These are phyloP conservation scores for Apostichopus japonicus DNA, from an alignment of 35 echinoderm and acorn worm species.

Conservation along the genomic window DNA sequence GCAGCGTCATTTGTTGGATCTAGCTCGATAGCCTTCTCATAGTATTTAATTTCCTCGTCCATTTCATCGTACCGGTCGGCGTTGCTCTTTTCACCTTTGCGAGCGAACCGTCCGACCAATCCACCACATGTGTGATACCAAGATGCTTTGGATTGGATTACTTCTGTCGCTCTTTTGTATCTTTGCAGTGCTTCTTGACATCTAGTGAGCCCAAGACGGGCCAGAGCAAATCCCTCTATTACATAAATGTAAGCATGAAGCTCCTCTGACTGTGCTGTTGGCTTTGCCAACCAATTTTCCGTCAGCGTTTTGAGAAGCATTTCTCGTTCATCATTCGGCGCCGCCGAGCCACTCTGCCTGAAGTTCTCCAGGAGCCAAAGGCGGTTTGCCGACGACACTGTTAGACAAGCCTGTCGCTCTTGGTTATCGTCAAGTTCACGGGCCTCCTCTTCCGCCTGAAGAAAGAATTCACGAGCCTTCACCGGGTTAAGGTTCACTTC, in stretches of 20 bases:
- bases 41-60: conserved; percentile 1
- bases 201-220: conserved; percentile 5
- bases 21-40: conserved; percentile 20
- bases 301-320: not conserved
- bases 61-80: not conserved
- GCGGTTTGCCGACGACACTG: not conserved
- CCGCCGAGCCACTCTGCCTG: not conserved
- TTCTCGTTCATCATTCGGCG: not conserved
- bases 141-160: not conserved
- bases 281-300: not conserved
- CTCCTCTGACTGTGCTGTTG: not conserved
- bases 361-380: conserved; percentile 35
- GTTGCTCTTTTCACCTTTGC: not conserved
- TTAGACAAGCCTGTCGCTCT: conserved; percentile 9
- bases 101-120: not conserved
- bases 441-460: not conserved
- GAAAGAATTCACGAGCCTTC: conserved; percentile 30
- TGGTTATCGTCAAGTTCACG: not conserved
- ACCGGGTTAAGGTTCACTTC: conserved; percentile 1
- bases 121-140: conserved; percentile 14
- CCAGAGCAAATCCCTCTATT: conserved; percentile 24
- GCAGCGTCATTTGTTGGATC: conserved; percentile 13
- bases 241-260: not conserved
- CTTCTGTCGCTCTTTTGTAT: conserved; percentile 5
- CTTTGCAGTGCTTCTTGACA: not conserved